Evolutionary conservation across 1,140 invertebrate species (phyloP).

Genomic region (Leptoteleia sp.): DNA sequence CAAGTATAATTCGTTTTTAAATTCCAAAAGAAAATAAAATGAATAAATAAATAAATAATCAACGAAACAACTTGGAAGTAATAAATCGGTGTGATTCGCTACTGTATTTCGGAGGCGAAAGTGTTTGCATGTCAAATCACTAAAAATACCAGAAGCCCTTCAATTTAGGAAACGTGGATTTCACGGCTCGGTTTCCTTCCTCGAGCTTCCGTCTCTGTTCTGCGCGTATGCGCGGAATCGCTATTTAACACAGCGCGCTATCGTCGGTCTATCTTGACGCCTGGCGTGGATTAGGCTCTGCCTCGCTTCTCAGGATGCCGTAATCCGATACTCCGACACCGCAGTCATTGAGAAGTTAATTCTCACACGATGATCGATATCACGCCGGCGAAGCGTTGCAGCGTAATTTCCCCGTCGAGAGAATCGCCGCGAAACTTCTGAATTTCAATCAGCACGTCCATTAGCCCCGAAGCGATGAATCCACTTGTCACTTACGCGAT

Average conservation of each 20-base stretch:
- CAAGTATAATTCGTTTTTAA: too few relatives aligned
- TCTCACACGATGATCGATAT: constrained; percentile 66
- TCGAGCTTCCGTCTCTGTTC: constrained; percentile 26
- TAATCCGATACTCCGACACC: constrained; percentile 53
- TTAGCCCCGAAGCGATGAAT: neutral
- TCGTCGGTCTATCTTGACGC: constrained; percentile 33
- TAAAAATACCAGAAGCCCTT: constrained; percentile 41
- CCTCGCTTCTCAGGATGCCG: constrained; percentile 53
- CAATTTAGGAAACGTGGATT: constrained; percentile 34
- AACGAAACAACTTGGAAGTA: too few relatives aligned
- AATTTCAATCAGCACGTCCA: constrained; percentile 24
- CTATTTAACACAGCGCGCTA: constrained; percentile 52
- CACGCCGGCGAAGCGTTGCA: constrained; percentile 39
- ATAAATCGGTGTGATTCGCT: constrained; percentile 6
- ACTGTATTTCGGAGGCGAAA: neutral
- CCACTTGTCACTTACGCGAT: too few relatives aligned
- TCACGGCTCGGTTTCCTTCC: constrained; percentile 1
- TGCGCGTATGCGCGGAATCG: constrained; percentile 32
- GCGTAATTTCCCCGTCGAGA: constrained; percentile 42
- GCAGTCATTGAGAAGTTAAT: constrained; percentile 60
- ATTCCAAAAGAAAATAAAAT: too few relatives aligned
- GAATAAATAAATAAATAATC: too few relatives aligned
- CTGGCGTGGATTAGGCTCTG: constrained; percentile 46
- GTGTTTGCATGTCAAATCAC: constrained; percentile 19
- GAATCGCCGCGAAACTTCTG: constrained; percentile 19